Evolutionary conservation across 2,888 invertebrate species (phyloP).

Genomic region (Tipula vernalis): DNA sequence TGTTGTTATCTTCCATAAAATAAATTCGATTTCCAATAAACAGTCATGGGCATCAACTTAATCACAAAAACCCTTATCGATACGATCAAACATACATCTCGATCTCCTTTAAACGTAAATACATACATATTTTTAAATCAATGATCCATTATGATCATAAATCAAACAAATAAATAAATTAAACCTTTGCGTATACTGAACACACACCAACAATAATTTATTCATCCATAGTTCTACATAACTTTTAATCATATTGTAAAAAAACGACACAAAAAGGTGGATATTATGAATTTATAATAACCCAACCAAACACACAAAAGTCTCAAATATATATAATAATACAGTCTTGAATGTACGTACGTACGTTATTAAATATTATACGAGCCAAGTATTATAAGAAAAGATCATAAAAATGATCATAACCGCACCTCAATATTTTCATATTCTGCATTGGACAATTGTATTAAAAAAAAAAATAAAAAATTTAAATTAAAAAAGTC

Average conservation of each 20-base stretch:
- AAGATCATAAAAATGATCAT: not conserved
- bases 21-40: not conserved
- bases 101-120: not conserved
- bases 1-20: not conserved
- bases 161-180: not conserved
- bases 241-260: not conserved
- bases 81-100: not conserved
- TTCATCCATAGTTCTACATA: not conserved
- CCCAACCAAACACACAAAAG: not conserved
- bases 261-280: not conserved
- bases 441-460: not conserved
- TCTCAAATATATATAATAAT: not conserved
- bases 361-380: not conserved
- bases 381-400: not conserved
- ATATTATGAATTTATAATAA: conserved; percentile 4
- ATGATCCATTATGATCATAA: not conserved
- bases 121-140: not conserved
- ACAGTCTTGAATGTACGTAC: not conserved
- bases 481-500: not conserved
- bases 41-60: not conserved
- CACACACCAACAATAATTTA: not conserved
- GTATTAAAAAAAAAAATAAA: not conserved
- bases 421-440: not conserved
- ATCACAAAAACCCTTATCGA: not conserved
- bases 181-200: not conserved